These are phyloP conservation scores for Polyodon spathula DNA, from an alignment of 2,113 vertebrate species.

Conservation along the genomic window DNA sequence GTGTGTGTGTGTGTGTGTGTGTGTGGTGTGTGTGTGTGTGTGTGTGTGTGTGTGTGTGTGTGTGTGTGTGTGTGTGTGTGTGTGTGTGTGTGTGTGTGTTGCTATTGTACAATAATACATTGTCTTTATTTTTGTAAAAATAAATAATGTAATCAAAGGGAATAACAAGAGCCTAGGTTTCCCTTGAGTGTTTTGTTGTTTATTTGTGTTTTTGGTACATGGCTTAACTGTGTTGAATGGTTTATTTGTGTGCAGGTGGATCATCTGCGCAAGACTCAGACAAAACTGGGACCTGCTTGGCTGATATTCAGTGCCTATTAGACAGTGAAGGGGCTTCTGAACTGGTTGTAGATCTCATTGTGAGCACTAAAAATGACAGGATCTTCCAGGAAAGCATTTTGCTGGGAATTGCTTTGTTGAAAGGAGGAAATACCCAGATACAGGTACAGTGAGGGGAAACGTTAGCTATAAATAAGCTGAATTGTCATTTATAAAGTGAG, in stretches of 20 bases:
- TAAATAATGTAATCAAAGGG: no score
- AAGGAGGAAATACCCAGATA: slow-evolving; percentile 86
- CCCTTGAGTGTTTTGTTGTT: background rate
- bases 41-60: no score
- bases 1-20: no score
- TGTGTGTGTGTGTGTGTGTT: no score
- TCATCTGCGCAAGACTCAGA: slow-evolving; percentile 69
- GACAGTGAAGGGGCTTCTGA: slow-evolving; percentile 88
- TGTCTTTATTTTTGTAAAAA: no score
- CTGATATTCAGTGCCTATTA: slow-evolving; percentile 84
- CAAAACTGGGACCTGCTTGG: slow-evolving; percentile 60
- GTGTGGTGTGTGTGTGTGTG: no score
- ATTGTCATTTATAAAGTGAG: background rate
- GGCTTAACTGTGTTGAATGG: background rate
- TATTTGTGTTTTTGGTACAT: background rate
- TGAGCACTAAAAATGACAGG: slow-evolving; percentile 87
- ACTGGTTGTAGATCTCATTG: slow-evolving; percentile 86
- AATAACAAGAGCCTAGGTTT: no score
- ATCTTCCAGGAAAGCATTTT: slow-evolving; percentile 91
- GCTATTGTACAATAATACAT: no score
- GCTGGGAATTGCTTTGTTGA: slow-evolving; percentile 80
- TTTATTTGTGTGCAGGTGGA: slow-evolving; percentile 42
- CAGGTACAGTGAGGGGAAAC: slow-evolving; percentile 55
- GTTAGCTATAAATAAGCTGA: background rate
- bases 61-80: no score